phyloP scores from a whole-genome alignment of 2,113 vertebrate species.

The Mohoua ochrocephala region DNA sequence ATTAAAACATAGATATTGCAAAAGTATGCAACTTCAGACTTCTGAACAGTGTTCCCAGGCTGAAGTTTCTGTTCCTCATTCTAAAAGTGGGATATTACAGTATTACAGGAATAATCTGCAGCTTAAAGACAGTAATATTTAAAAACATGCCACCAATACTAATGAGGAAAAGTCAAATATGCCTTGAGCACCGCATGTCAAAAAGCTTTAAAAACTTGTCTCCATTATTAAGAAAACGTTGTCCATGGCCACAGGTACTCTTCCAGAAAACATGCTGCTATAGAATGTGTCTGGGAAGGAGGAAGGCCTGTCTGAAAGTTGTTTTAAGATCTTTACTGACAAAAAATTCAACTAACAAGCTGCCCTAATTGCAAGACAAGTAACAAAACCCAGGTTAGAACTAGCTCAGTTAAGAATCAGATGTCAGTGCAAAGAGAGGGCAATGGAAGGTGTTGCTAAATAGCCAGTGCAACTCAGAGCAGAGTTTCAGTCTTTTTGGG shows the following conservation, averaged over 20 bases:
- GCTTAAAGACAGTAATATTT: not conserved
- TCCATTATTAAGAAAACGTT: not conserved
- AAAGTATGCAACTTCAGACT: not conserved
- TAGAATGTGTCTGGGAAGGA: not conserved
- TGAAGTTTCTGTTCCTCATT: not conserved
- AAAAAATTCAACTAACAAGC: not conserved
- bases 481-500: not conserved
- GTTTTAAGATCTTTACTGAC: not conserved
- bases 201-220: not conserved
- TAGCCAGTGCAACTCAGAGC: not conserved
- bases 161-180: not conserved
- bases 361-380: not conserved
- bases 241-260: not conserved
- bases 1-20: not conserved
- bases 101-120: not conserved
- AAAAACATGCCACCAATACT: not conserved
- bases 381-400: not conserved
- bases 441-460: not conserved
- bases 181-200: not conserved
- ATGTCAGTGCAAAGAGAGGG: not conserved
- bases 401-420: not conserved
- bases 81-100: not conserved
- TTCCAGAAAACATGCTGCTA: not conserved
- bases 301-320: not conserved
- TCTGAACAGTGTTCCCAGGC: not conserved